Base-by-base conservation (phyloP, 2,888 invertebrate species). In the Harpalus rubripes region DNA sequence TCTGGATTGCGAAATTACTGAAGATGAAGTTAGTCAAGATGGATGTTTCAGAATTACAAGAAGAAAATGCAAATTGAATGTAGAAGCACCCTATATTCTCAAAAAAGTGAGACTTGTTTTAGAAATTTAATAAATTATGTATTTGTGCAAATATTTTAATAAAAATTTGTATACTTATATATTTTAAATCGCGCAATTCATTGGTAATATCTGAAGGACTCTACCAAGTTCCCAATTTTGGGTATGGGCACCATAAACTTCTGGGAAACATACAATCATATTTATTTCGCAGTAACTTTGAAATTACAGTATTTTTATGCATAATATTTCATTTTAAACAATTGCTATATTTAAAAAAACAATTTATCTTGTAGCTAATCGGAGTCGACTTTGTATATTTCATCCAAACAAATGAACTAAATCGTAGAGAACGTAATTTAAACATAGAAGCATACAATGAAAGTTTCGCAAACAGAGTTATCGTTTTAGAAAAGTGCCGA, bases 361-460 rank as follows among this genome's bases (percentile, higher is more conserved):
- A 12, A 22, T 86, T 86, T 87, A 84, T 86, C 83, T 89, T 91
- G 18, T 92, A 97, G 96, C 95, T 98, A 90, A 96, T 97, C 88
- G 98, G 98, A 83, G 97, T 98, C 32, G 98, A 98, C 90, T 95
- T 94, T 91, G 95, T 98, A 56, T 96, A 95, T 91, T 98, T 98
- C 92, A 94, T 96, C 87, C 98, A 98, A 92, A 96, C 95, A 91
- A 98, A 98, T 91, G 94, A 94, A 87, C 92, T 98, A 88, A 96
- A 98, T 90, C 92, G 96, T 87, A 93, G 95, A 87, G 94, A 93
- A 87, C 94, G 97, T 83, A 94, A 95, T 74, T 93, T 98, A 86
- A 95, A 95, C 91, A 98, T 98, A 89, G 97, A 98, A 91, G 98
- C 98, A 18, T 95, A 94, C 86, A 98, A 98, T 91, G 98, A 98